Evolutionary conservation across 1,140 invertebrate genomes (phyloP), one percentile per base, ranked within the genome.

Genomic region (Geopemphigus sp.): DNA sequence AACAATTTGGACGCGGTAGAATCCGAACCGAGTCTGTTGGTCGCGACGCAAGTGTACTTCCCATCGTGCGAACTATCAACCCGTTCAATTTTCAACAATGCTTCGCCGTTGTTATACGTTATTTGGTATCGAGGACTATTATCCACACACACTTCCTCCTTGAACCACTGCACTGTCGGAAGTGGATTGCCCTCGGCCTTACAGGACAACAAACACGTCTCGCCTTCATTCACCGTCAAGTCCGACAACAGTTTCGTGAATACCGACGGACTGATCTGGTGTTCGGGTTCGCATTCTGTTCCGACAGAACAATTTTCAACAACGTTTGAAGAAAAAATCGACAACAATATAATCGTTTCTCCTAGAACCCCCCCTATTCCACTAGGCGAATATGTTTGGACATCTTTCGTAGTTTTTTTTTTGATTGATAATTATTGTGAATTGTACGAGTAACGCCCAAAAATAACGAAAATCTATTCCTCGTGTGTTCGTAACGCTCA

Each of bases 81-180:
- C 84, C 90, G 87, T 81, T 89, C 90, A 82, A 90, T 90, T 83
- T 87, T 89, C 82, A 91, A 84, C 32, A 89, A 83, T 56, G 90
- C 89, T 76, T 90, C 88, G 2, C 90, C 90, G 80, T 91, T 90
- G 82, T 90, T 90, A 78, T 88, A 91, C 11, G 89, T 90, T 26
- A 88, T 90, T 53, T 87, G 83, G 84, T 92, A 93, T 84, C 93
- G 90, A 2, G 91, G 89, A 47, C 87, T 91, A 85, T 90, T 90
- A 83, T 93, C 91, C 59, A 95, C 89, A 82, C 92, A 92, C 0
- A 87, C 85, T 50, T 89, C 89, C 83, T 93, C 90, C 84, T 93
- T 94, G 82, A 88, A 92, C 93, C 94, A 95, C 70, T 90, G 90
- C 4, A 95, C 91, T 11, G 90, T 90, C 8, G 93, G 93, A 61